A percentile compares a stretch with the other conserved stretches of the same genome.
Conservation (phyloP, 2,797 vertebrate genomes). For the Gadopsis bispinosus region DNA sequence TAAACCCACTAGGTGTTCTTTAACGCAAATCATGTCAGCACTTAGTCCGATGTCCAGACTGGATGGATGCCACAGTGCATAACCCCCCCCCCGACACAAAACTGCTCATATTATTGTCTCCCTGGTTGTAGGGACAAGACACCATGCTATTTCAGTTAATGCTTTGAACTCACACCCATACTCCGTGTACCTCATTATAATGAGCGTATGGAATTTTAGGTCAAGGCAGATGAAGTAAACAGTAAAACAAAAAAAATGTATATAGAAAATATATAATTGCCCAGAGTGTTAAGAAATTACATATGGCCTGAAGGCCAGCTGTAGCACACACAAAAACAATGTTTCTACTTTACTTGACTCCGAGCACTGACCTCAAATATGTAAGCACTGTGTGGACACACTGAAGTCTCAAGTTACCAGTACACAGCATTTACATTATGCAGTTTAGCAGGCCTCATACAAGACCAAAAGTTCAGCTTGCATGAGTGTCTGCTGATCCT, state of each 20-base stretch:
- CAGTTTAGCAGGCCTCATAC: background rate
- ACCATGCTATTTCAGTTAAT: slow-evolving; percentile 33
- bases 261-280: slow-evolving; percentile 23
- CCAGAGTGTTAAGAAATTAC: slow-evolving; percentile 38
- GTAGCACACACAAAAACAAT: background rate
- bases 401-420: background rate
- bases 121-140: slow-evolving; percentile 27
- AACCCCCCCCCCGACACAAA: slow-evolving; percentile 17
- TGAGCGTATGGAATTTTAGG: slow-evolving; percentile 44
- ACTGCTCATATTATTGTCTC: slow-evolving; percentile 26
- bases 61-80: slow-evolving; percentile 35
- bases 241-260: background rate
- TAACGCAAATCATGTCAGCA: slow-evolving; percentile 48
- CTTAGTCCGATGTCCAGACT: slow-evolving; percentile 25
- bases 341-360: slow-evolving; percentile 12
- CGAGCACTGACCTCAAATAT: background rate
- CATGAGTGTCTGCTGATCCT: slow-evolving; percentile 28
- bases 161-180: slow-evolving; percentile 38
- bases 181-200: slow-evolving; percentile 53
- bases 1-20: slow-evolving; percentile 52
- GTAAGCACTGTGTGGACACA: background rate
- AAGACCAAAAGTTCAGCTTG: background rate
- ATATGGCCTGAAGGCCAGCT: slow-evolving; percentile 35
- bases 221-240: slow-evolving; percentile 51
- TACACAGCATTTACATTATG: background rate